Conservation (phyloP, 1,140 invertebrate species). For the Gonioctena quinquepunctata region DNA sequence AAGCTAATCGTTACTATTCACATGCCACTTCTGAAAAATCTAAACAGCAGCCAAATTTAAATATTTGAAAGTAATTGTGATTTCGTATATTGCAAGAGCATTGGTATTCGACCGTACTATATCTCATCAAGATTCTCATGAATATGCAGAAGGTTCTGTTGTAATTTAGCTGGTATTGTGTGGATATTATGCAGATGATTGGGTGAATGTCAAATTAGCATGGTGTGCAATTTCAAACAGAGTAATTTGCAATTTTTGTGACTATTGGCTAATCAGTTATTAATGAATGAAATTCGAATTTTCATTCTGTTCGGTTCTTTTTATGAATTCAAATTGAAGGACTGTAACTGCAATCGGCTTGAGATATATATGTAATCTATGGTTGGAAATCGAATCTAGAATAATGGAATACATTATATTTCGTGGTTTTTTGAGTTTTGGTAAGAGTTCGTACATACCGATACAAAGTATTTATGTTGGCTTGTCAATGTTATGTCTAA, state of each 20-base stretch:
- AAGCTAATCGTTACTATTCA: no score
- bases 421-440: no score
- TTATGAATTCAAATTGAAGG: not conserved
- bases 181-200: conserved; percentile 30
- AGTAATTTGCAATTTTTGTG: conserved; percentile 2
- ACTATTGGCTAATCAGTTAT: not conserved
- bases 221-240: conserved; percentile 16
- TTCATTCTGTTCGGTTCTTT: not conserved
- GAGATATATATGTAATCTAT: no score
- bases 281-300: not conserved
- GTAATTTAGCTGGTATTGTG: conserved; percentile 30
- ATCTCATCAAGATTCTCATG: conserved; percentile 25
- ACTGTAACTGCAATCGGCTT: no score
- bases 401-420: no score
- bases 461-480: not conserved
- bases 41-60: no score
- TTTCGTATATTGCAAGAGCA: no score
- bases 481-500: no score
- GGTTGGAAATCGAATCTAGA: no score
- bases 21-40: no score
- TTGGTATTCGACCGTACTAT: conserved; percentile 18
- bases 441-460: no score
- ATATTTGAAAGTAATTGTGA: no score
- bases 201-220: conserved; percentile 17
- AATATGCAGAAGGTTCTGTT: conserved; percentile 36